Evolutionary conservation across 2,888 invertebrate species (phyloP).

Genomic region (Mechanitis mazaeus): DNA sequence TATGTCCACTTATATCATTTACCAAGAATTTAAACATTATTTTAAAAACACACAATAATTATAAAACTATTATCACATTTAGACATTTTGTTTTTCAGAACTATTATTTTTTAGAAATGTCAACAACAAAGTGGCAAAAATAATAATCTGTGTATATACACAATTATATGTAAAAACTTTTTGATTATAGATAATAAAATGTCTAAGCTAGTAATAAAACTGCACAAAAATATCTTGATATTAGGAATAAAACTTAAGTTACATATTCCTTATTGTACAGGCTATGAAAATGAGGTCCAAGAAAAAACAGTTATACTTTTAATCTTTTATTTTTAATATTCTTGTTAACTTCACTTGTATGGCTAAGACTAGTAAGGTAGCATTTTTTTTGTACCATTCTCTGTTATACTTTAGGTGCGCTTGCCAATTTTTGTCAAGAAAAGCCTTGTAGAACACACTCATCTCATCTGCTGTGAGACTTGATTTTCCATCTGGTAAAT

Average conservation of each 20-base stretch:
- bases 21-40: conserved; percentile 45
- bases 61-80: conserved; percentile 37
- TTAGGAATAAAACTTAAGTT: no score
- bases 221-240: no score
- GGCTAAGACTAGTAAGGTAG: conserved; percentile 79
- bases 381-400: conserved; percentile 89
- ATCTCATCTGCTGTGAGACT: conserved; percentile 86
- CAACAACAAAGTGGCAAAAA: conserved; percentile 1
- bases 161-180: neutral
- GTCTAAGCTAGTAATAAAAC: no score
- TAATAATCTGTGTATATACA: conserved; percentile 1
- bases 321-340: conserved; percentile 53
- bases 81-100: conserved; percentile 33
- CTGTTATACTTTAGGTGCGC: conserved; percentile 86
- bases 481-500: conserved; percentile 65
- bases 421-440: conserved; percentile 88
- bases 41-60: conserved; percentile 41
- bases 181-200: neutral
- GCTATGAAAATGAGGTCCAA: neutral
- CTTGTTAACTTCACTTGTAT: conserved; percentile 74
- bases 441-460: conserved; percentile 91
- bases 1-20: conserved; percentile 30
- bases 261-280: no score
- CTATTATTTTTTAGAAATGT: conserved; percentile 9
- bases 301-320: conserved; percentile 23